Evolutionary conservation across 2,888 invertebrate genomes (phyloP).

Genomic region (Caenorhabditis drosophilae): DNA sequence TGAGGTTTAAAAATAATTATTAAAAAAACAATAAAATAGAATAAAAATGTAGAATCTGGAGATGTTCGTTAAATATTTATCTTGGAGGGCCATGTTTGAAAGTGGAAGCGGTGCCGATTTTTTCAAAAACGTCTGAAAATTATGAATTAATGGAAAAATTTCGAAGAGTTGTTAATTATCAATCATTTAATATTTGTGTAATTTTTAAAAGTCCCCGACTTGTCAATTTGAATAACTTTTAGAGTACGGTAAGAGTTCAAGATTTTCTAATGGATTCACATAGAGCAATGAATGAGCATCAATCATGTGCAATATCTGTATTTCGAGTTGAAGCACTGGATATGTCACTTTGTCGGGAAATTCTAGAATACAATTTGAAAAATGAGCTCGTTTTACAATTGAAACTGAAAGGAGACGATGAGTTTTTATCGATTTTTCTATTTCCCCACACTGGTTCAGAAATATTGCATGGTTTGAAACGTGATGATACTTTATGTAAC

Average conservation of each 20-base stretch:
- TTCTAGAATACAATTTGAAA: constrained; percentile 19
- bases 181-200: neutral
- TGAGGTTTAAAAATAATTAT: neutral
- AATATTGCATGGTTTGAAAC: constrained; percentile 16
- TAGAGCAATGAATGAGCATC: constrained; percentile 15
- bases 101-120: neutral
- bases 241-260: constrained; percentile 18
- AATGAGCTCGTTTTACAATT: constrained; percentile 18
- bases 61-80: neutral
- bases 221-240: neutral
- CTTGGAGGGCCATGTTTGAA: neutral
- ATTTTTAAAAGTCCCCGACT: neutral
- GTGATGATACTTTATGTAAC: neutral
- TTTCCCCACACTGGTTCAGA: constrained; percentile 29
- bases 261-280: constrained; percentile 16
- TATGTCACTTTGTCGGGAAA: constrained; percentile 2
- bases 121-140: neutral
- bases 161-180: neutral
- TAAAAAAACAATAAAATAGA: too few relatives aligned
- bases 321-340: constrained; percentile 7
- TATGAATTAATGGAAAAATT: neutral
- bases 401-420: neutral
- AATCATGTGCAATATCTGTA: constrained; percentile 21
- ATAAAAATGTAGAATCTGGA: too few relatives aligned
- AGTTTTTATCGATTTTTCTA: constrained; percentile 24